Conservation (phyloP, 2,797 vertebrate species). For the Eptatretus atami region DNA sequence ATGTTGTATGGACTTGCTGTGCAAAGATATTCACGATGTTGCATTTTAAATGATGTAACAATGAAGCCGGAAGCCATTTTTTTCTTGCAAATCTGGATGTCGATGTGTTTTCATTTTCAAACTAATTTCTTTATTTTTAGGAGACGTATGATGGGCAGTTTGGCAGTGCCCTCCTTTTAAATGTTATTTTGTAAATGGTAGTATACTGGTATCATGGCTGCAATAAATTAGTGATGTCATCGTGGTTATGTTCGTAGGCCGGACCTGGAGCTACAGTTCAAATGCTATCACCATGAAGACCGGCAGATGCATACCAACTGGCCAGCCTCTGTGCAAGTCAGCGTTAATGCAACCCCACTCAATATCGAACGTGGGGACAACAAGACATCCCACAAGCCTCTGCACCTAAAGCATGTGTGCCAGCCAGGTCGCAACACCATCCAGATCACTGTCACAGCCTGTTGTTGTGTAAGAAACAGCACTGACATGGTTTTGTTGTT, state of each 20-base stretch:
- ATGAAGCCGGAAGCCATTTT: too few relatives aligned
- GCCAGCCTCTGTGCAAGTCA: conserved; percentile 71
- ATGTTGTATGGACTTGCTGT: too few relatives aligned
- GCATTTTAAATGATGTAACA: too few relatives aligned
- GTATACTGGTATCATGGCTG: too few relatives aligned
- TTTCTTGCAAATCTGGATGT: too few relatives aligned
- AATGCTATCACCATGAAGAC: conserved; percentile 89
- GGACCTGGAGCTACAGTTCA: conserved; percentile 75
- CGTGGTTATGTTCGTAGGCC: conserved; percentile 20
- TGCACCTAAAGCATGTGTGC: conserved; percentile 75
- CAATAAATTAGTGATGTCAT: background rate
- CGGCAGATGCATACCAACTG: conserved; percentile 90
- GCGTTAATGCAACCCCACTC: conserved; percentile 41
- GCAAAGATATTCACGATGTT: too few relatives aligned
- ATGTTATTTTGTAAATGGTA: too few relatives aligned
- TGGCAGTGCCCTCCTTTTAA: too few relatives aligned
- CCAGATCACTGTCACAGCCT: conserved; percentile 80
- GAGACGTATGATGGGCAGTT: too few relatives aligned
- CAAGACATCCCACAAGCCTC: conserved; percentile 77
- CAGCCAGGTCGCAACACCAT: conserved; percentile 81
- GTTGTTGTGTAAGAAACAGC: conserved; percentile 43
- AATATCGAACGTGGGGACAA: conserved; percentile 72
- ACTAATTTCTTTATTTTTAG: too few relatives aligned
- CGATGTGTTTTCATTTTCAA: too few relatives aligned
- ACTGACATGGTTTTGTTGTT: too few relatives aligned